phyloP scores from a whole-genome alignment of 1,140 invertebrate species.

The Pseudachorutes palmiensis region DNA sequence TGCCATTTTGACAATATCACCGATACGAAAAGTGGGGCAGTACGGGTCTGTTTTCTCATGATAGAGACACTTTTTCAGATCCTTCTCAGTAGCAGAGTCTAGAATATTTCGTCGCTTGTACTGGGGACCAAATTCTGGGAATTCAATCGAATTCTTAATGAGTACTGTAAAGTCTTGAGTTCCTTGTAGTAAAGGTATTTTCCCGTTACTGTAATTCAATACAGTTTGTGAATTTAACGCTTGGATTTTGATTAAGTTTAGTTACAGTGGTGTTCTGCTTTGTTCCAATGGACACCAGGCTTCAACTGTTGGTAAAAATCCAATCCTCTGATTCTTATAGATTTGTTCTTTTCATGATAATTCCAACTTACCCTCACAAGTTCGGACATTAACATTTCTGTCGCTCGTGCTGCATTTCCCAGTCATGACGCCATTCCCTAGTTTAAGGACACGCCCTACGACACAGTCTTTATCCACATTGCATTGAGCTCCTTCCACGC shows the following conservation, averaged over 20 bases:
- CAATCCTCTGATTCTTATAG: too few relatives aligned
- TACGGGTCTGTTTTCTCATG: conserved; percentile 40
- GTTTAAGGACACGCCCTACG: conserved; percentile 31
- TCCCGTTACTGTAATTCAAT: conserved; percentile 14
- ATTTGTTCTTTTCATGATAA: too few relatives aligned
- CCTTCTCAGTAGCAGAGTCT: conserved; percentile 39
- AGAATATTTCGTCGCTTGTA: conserved; percentile 45
- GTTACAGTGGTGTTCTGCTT: conserved; percentile 4
- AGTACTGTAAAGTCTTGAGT: conserved; percentile 25
- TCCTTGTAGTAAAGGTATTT: conserved; percentile 17
- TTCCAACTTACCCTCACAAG: too few relatives aligned
- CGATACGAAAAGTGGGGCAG: conserved; percentile 50
- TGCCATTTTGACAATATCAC: conserved; percentile 43
- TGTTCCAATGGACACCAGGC: conserved; percentile 51
- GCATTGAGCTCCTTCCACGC: conserved; percentile 38
- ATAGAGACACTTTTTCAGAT: conserved; percentile 44
- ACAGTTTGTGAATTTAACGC: too few relatives aligned
- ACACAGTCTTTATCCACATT: conserved; percentile 38
- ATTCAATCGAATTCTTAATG: conserved; percentile 41
- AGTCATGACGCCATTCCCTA: conserved; percentile 45
- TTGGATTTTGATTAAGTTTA: not conserved
- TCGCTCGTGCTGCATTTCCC: conserved; percentile 42
- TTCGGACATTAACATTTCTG: conserved; percentile 20
- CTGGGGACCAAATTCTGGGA: conserved; percentile 40
- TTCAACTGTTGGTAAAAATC: too few relatives aligned